phyloP scores from a whole-genome alignment of 2,113 vertebrate genomes.

The Zosterops pallidus region DNA sequence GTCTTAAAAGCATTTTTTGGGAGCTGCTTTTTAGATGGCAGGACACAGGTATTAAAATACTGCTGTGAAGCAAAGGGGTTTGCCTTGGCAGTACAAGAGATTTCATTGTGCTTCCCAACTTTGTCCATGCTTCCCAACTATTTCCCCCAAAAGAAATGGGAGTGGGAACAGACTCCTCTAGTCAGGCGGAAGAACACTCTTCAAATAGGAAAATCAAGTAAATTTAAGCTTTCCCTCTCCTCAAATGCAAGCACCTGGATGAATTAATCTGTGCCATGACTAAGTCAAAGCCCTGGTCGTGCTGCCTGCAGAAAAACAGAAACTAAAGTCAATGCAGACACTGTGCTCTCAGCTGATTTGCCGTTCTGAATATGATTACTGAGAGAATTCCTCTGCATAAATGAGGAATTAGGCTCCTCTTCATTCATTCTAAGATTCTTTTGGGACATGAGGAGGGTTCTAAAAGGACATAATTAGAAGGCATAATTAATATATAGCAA shows the following conservation, averaged over 20 bases:
- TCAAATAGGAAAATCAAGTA: neutral
- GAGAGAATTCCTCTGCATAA: neutral
- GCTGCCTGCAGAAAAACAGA: neutral
- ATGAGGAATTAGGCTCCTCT: slow-evolving; percentile 4
- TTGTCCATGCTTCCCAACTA: neutral
- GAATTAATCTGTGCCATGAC: neutral
- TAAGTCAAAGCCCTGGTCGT: neutral
- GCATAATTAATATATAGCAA: neutral
- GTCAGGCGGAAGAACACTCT: neutral
- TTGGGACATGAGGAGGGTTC: neutral
- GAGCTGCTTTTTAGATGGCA: neutral
- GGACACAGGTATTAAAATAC: neutral
- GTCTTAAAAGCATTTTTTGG: neutral
- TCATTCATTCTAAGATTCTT: neutral
- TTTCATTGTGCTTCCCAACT: neutral
- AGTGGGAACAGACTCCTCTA: neutral
- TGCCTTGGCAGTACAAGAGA: neutral
- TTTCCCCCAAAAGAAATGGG: neutral
- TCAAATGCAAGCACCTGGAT: neutral
- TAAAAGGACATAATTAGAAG: neutral
- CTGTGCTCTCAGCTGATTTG: neutral
- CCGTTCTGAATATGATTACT: neutral
- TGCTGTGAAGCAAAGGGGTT: neutral
- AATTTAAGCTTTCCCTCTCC: neutral
- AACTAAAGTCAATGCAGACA: neutral